Evolutionary conservation across 1,140 invertebrate species (phyloP), one percentile per base, ranked within the genome.

Genomic region (Cephus cinctus): DNA sequence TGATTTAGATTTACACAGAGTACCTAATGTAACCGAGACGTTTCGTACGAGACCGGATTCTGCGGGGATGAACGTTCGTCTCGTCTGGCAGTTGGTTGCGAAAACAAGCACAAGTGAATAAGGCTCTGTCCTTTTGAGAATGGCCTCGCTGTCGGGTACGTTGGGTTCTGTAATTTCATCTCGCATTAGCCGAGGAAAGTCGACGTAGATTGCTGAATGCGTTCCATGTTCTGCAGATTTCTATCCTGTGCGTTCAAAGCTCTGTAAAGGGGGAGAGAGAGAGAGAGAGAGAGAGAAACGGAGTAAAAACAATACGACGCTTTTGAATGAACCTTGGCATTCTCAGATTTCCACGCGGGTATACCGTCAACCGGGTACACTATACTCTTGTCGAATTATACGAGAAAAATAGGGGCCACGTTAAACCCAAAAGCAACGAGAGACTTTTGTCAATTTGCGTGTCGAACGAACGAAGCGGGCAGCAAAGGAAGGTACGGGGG

Each of bases 151-250:
- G n/a, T n/a, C n/a, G n/a, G n/a, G n/a, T n/a, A n/a, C n/a, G n/a
- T n/a, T n/a, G n/a, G n/a, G n/a, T n/a, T n/a, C 38, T 61, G 60
- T 62, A 62, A 62, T 62, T 62, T 62, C 59, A 62, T 61, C 60
- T 61, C 47, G 53, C 52, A 62, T 61, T 61, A 61, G 47, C 39
- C 43, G 43, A 45, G 43, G 44, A 48, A 55, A 53, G 55, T 55
- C 47, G 31, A 23, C 49, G 56, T 46, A 52, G 56, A 50, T 43
- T 41, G 47, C 42, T 56, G 58, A 62, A 62, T 56, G 50, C 55
- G 43, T 61, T 58, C 57, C 50, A 61, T 32, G 55, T 32, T 41
- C 49, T 47, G 55, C 43, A 43, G 47, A 55, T 47, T 55, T 52
- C 48, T 52, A 11, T 38, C 23, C 47, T 35, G 35, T 18, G 34